Percentiles rank a stretch among this genome's conserved stretches.
Evolutionary conservation across 2,113 vertebrate species (phyloP).

Genomic region (Megatriorchis doriae): DNA sequence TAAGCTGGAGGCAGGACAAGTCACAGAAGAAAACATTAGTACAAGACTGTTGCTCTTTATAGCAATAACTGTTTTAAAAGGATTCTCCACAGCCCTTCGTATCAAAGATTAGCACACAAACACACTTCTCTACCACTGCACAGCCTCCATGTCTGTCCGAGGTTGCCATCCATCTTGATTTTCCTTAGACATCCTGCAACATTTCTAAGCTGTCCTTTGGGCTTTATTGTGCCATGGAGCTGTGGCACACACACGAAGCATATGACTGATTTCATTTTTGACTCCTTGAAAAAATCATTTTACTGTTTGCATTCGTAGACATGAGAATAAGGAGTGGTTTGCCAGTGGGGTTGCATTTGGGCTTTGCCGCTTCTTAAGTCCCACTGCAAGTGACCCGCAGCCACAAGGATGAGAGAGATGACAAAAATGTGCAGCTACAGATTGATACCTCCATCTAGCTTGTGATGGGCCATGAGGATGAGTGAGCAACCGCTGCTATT

Average conservation of each 20-base stretch:
- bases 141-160: background rate
- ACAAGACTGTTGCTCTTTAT: background rate
- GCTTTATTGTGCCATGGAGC: background rate
- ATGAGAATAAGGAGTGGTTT: background rate
- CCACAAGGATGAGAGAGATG: background rate
- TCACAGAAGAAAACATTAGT: background rate
- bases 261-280: background rate
- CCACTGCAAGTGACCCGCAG: background rate
- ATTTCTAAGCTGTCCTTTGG: background rate
- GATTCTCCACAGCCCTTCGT: background rate
- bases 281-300: background rate
- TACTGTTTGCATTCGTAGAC: background rate
- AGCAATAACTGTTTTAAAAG: background rate
- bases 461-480: background rate
- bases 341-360: background rate
- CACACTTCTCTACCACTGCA: background rate
- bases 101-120: background rate
- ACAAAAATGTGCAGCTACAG: background rate
- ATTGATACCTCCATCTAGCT: background rate
- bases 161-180: background rate
- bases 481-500: background rate
- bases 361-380: background rate
- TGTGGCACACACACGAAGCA: background rate
- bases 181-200: background rate
- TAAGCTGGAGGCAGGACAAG: background rate